Evolutionary conservation across 2,888 invertebrate species (phyloP).

Genomic region (Acronicta alni): DNA sequence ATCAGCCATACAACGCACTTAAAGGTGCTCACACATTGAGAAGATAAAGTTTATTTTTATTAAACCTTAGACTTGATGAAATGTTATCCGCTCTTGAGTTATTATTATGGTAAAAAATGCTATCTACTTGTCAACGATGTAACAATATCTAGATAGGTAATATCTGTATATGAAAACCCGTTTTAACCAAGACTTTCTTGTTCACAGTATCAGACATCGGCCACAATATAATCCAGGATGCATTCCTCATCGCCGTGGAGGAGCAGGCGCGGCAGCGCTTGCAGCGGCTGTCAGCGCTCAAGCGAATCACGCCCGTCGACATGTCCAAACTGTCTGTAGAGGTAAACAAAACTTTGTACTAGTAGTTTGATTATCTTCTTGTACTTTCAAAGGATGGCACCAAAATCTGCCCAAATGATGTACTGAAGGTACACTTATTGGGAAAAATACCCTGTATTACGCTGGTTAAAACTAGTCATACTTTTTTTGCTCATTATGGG

Average conservation of each 20-base stretch:
- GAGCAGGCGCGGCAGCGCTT: slow-evolving; percentile 97
- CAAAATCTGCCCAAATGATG: too few species aligned
- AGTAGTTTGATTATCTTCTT: too few species aligned
- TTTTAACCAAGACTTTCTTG: slow-evolving; percentile 41
- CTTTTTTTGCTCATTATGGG: too few species aligned
- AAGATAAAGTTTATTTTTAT: too few species aligned
- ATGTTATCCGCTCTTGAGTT: too few species aligned
- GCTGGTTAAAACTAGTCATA: too few species aligned
- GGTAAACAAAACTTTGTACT: slow-evolving; percentile 86
- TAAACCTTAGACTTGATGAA: too few species aligned
- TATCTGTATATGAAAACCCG: not conserved
- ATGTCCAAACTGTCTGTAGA: slow-evolving; percentile 97
- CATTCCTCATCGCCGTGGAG: slow-evolving; percentile 99
- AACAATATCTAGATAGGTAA: not conserved
- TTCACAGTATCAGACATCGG: slow-evolving; percentile 95
- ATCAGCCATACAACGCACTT: slow-evolving; percentile 5
- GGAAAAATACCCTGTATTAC: too few species aligned
- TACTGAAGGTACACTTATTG: too few species aligned
- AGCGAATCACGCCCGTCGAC: slow-evolving; percentile 97
- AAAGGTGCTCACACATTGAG: slow-evolving; percentile 6
- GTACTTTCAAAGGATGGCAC: too few species aligned
- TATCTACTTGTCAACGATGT: too few species aligned
- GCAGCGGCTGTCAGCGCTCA: slow-evolving; percentile 97
- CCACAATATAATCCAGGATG: slow-evolving; percentile 97
- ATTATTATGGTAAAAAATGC: too few species aligned